Evolutionary conservation across 2,797 vertebrate genomes (phyloP).

Genomic region (Peromyscus eremicus): DNA sequence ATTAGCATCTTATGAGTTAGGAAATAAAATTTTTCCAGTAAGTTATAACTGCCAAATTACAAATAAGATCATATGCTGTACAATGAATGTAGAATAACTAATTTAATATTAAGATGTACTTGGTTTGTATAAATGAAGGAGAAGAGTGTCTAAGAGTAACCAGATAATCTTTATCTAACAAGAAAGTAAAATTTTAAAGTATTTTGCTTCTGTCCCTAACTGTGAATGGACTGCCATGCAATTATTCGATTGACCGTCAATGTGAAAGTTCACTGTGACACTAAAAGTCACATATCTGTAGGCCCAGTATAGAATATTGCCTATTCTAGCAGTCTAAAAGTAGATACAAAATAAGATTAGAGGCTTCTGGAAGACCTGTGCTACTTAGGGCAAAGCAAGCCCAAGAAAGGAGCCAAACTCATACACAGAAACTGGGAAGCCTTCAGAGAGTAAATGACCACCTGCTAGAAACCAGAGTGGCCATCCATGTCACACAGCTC

Average conservation of each 20-base stretch:
- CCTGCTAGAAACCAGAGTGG: background rate
- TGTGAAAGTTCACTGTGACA: background rate
- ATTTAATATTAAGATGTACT: background rate
- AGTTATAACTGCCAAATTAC: background rate
- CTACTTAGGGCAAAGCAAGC: background rate
- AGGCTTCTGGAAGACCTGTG: background rate
- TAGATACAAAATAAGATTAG: background rate
- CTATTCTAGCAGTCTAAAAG: background rate
- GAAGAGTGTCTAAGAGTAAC: background rate
- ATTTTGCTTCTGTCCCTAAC: background rate
- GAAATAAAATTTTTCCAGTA: background rate
- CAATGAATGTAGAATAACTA: background rate
- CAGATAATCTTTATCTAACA: background rate
- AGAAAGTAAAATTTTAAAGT: background rate
- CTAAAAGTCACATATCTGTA: background rate
- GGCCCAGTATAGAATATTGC: background rate
- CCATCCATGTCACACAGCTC: background rate
- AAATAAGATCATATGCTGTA: background rate
- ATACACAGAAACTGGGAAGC: background rate
- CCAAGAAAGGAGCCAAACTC: background rate
- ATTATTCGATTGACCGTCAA: background rate
- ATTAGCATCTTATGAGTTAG: background rate
- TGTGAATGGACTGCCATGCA: background rate
- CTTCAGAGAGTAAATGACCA: background rate
- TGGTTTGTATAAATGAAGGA: background rate